A percentile compares a stretch with the other conserved stretches of the same genome.
Evolutionary conservation across 2,113 vertebrate genomes (phyloP).

Genomic region (pig (Sus scrofa)): T2T-Sscrofa CM000827.6:74210001-74210500

Average conservation of each 20-base stretch:
- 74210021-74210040: too few relatives aligned
- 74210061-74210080: too few relatives aligned
- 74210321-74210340: not conserved
- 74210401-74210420: constrained; percentile 9
- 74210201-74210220: not conserved
- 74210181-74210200: not conserved
- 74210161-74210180: not conserved
- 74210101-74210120: not conserved
- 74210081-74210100: not conserved
- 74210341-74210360: constrained; percentile 40
- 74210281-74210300: not conserved
- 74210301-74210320: not conserved
- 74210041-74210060: too few relatives aligned
- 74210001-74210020: too few relatives aligned
- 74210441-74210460: too few relatives aligned
- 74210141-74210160: not conserved
- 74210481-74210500: too few relatives aligned
- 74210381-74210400: not conserved
- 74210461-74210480: too few relatives aligned
- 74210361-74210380: constrained; percentile 30
- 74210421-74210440: not conserved
- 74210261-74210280: not conserved
- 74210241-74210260: constrained; percentile 20
- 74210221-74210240: not conserved
- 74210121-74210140: constrained; percentile 10